phyloP scores from a whole-genome alignment of 2,113 vertebrate species.

The Vireo altiloquus region DNA sequence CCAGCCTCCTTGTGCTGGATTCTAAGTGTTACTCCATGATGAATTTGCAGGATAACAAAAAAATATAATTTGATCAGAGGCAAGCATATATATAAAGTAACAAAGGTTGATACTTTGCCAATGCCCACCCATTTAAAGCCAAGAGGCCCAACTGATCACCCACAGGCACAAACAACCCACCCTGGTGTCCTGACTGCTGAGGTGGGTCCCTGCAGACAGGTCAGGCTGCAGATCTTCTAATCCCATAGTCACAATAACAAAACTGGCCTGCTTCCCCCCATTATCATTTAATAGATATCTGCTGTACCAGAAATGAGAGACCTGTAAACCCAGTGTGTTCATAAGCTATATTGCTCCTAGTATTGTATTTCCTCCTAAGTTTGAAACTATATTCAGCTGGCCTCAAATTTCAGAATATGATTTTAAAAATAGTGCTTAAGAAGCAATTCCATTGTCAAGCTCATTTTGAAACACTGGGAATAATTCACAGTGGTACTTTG shows the following conservation, averaged over 20 bases:
- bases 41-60: neutral
- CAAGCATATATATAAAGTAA: neutral
- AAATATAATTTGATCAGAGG: neutral
- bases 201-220: neutral
- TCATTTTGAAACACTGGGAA: neutral
- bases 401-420: neutral
- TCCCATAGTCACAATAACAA: neutral
- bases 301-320: neutral
- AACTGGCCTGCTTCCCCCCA: neutral
- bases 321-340: neutral
- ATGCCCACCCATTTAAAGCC: neutral
- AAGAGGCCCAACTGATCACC: neutral
- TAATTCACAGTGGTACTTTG: neutral
- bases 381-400: neutral
- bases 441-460: neutral
- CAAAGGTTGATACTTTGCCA: neutral
- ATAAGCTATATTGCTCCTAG: neutral
- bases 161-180: too few relatives aligned
- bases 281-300: neutral
- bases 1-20: neutral
- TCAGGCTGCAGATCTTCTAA: neutral
- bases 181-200: neutral
- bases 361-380: neutral
- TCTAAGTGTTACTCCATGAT: neutral
- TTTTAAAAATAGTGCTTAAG: neutral